A percentile compares a stretch with the other conserved stretches of the same genome.
Conservation (phyloP, 2,797 vertebrate species). For the Oryzias sinensis region DNA sequence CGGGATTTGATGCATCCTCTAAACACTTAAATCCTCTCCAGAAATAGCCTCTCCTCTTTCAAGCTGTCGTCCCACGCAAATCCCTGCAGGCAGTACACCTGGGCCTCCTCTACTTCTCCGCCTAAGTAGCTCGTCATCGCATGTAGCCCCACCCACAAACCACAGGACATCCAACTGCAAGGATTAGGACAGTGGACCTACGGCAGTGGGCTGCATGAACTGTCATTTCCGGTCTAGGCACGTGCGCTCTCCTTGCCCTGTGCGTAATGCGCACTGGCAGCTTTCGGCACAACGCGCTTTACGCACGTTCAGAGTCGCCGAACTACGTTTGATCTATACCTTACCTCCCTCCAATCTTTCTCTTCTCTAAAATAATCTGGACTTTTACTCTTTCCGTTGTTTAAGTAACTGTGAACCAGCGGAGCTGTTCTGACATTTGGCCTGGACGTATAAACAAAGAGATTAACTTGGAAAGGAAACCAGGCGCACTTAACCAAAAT, state of each 20-base stretch:
- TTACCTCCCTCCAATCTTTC: background rate
- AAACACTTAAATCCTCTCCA: conserved; percentile 81
- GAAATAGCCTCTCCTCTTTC: conserved; percentile 74
- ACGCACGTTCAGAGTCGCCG: too few species aligned
- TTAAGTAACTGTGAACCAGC: conserved; percentile 23
- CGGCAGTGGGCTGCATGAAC: conserved; percentile 34
- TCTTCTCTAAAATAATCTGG: conserved; percentile 5
- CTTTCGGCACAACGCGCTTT: background rate
- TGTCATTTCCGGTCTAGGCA: conserved; percentile 42
- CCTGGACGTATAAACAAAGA: conserved; percentile 53
- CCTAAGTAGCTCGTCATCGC: conserved; percentile 48
- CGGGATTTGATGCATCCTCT: conserved; percentile 75
- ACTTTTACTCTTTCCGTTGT: conserved; percentile 34
- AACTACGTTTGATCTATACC: background rate
- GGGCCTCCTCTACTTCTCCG: conserved; percentile 31
- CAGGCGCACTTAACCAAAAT: background rate
- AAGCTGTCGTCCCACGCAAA: conserved; percentile 79
- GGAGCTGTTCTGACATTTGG: conserved; percentile 35
- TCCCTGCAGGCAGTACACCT: conserved; percentile 71
- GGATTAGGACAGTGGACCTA: conserved; percentile 61
- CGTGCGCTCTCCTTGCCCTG: conserved; percentile 43
- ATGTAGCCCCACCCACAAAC: conserved; percentile 1
- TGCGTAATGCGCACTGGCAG: conserved; percentile 27
- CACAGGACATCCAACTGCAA: conserved; percentile 20
- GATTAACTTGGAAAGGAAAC: conserved; percentile 26